phyloP scores from a whole-genome alignment of 2,113 vertebrate species.

The Gallinago paraguaiae region DNA sequence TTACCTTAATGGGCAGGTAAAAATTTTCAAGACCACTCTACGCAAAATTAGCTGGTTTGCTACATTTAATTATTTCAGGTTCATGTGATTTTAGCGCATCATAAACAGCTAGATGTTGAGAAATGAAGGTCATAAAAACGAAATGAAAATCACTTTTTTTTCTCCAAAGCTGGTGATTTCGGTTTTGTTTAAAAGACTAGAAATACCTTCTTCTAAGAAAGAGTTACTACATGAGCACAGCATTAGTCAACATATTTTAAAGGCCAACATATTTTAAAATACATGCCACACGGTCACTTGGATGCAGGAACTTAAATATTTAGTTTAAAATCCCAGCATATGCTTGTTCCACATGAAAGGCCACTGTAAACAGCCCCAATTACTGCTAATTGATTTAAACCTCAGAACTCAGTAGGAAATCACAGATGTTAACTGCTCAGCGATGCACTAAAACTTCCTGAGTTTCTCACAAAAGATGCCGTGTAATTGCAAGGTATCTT shows the following conservation, averaged over 20 bases:
- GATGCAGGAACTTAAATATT: constrained; percentile 30
- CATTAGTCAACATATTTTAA: background rate
- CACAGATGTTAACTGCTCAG: constrained; percentile 69
- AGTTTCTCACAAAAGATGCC: constrained; percentile 57
- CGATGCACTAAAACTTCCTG: constrained; percentile 57
- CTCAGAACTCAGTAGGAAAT: constrained; percentile 67
- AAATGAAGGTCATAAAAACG: background rate
- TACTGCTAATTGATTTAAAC: constrained; percentile 74
- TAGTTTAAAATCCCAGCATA: constrained; percentile 57
- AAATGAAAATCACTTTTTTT: background rate
- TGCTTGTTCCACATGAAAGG: constrained; percentile 57
- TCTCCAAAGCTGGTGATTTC: background rate
- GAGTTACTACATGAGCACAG: background rate
- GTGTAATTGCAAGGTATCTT: constrained; percentile 45
- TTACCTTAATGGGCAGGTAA: background rate
- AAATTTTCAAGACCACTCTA: background rate
- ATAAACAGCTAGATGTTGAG: background rate
- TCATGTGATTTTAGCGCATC: background rate
- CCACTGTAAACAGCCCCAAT: constrained; percentile 49
- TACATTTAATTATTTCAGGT: constrained; percentile 4
- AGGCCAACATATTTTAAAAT: background rate
- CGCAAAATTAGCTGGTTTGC: background rate
- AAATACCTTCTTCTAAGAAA: background rate
- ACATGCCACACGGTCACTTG: background rate
- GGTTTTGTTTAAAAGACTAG: background rate